These are phyloP conservation scores for Sclerodermus sp. DNA, from an alignment of 2,888 invertebrate species.

Conservation along the genomic window DNA sequence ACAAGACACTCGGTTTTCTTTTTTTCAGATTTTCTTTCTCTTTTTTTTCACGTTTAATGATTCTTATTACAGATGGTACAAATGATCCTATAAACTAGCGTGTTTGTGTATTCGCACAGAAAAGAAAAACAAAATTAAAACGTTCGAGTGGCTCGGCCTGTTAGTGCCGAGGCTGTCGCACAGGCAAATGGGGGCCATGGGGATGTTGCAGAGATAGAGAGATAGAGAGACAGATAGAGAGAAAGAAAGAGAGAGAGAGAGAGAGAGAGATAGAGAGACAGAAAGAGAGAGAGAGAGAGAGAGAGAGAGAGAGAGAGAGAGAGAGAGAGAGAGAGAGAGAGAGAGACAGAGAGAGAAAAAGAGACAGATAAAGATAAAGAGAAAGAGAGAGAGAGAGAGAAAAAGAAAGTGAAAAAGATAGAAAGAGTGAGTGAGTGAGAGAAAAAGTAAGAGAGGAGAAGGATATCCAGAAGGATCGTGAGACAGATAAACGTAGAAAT, in stretches of 20 bases:
- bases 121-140: conserved; percentile 6
- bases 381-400: neutral
- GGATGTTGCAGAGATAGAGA: conserved; percentile 3
- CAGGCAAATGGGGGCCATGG: no score
- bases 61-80: conserved; percentile 56
- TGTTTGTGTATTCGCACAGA: conserved; percentile 31
- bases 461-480: no score
- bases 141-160: neutral
- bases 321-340: conserved; percentile 2
- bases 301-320: conserved; percentile 7
- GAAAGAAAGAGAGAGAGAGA: neutral
- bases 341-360: conserved; percentile 3
- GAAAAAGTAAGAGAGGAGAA: neutral
- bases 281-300: conserved; percentile 7
- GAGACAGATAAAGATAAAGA: neutral
- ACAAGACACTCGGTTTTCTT: conserved; percentile 30
- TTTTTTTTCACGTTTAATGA: conserved; percentile 42
- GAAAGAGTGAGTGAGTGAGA: no score
- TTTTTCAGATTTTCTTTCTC: conserved; percentile 30
- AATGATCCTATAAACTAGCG: conserved; percentile 53
- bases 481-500: no score
- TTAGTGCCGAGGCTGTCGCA: no score
- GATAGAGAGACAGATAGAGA: conserved; percentile 12
- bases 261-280: neutral
- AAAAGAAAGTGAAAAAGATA: neutral